Evolutionary conservation across 2,797 vertebrate species (phyloP).

Genomic region (Anolis apletophallus): DNA sequence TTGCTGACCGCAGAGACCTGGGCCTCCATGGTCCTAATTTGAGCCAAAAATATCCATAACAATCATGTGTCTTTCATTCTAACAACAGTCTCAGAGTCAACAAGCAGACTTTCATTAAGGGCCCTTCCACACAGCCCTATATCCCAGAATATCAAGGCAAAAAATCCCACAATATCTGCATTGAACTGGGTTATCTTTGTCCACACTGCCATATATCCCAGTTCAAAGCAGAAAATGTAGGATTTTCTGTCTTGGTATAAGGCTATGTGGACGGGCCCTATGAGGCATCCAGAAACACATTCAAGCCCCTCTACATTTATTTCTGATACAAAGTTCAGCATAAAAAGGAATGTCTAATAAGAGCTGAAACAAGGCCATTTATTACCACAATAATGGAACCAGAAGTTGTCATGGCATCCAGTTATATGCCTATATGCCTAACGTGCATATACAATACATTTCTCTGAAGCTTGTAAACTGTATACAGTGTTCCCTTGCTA

Average conservation of each 20-base stretch:
- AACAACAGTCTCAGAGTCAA: neutral
- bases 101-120: slow-evolving; percentile 2
- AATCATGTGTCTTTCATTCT: neutral
- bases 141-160: no score
- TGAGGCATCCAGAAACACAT: neutral
- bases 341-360: slow-evolving; percentile 4
- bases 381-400: neutral
- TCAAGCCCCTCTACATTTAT: neutral
- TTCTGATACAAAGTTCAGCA: neutral
- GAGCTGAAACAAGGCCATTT: neutral
- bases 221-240: no score
- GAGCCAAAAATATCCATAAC: neutral
- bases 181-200: no score
- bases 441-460: neutral
- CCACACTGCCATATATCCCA: no score
- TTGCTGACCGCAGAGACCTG: no score
- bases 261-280: no score
- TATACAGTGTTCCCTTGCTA: no score
- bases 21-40: no score
- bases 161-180: no score
- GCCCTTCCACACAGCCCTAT: no score
- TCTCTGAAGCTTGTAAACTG: neutral
- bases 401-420: neutral
- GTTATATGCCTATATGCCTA: neutral
- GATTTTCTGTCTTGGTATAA: no score